Base-by-base conservation (phyloP, 2,888 invertebrate genomes). In the Mesodorylaimus sp. region DNA sequence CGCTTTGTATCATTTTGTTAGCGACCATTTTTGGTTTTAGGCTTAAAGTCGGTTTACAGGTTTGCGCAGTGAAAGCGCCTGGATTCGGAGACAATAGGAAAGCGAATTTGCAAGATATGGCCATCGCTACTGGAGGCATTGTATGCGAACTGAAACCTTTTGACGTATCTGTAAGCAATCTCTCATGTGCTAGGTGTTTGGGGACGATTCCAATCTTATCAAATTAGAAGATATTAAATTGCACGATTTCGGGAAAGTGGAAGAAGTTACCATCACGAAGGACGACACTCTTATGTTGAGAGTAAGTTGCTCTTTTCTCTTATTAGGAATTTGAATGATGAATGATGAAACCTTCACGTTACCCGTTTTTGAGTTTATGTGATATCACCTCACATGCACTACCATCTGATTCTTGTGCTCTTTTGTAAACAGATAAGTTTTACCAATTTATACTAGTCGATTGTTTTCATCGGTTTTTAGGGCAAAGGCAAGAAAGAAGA, bases 61-160 rank as follows among this genome's bases (percentile, higher is more conserved):
- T 93, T 2, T 86, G 81, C 50, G 91, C 91, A 28, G 88, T 91
- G 0, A 93, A 93, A 66, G 88, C 91, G 1, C 91, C 91, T 52
- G 91, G 91, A 2, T 93, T 93, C 65, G 91, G 91, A 51, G 91
- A 93, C 67, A 91, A 91, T 68, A 77, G 91, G 48, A 91, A 89
- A 69, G 79, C 84, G 38, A 87, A 85, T 0, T 74, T 91, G 3
- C 80, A 81, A 59, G 91, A 93, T 62, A 87, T 91, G 80, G 89
- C 91, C 3, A 79, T 87, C 61, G 77, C 88, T 24, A 80, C 87
- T 0, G 91, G 91, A 51, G 91, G 83, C 54, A 79, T 85, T 63
- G 68, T 66, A 51, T 53, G 52, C 23, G 3, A n/a, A n/a, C n/a
- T n/a, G n/a, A n/a, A n/a, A n/a, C n/a, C n/a, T n/a, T n/a, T n/a